Percentiles rank a stretch among this genome's conserved stretches.
phyloP scores from a whole-genome alignment of 2,888 invertebrate species.

The Petrolisthes manimaculis region DNA sequence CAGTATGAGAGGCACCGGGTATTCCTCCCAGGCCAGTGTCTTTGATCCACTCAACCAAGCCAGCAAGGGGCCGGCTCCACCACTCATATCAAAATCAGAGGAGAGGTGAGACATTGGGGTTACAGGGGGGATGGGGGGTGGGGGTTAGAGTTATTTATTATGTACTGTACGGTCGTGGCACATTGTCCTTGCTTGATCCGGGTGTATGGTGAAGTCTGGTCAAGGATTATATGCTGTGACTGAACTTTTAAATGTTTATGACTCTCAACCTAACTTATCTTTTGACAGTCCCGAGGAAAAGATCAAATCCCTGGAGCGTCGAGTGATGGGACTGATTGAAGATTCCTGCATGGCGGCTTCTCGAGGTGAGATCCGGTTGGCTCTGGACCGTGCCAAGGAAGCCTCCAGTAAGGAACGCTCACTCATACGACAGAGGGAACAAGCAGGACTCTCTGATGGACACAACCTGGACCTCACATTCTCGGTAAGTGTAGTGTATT shows the following conservation, averaged over 20 bases:
- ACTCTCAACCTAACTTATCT: no score
- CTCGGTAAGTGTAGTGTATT: conserved; percentile 76
- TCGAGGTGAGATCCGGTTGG: conserved; percentile 76
- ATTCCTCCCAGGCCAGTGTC: conserved; percentile 78
- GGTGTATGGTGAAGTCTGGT: conserved; percentile 3
- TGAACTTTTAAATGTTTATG: no score
- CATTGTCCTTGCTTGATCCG: no score
- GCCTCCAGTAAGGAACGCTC: conserved; percentile 93
- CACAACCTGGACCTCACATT: conserved; percentile 96
- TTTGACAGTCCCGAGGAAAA: conserved; percentile 87
- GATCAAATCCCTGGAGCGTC: conserved; percentile 87
- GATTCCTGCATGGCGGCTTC: conserved; percentile 84
- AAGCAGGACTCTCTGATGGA: conserved; percentile 87
- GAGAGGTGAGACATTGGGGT: conserved; percentile 73
- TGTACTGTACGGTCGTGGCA: no score
- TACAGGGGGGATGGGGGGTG: no score
- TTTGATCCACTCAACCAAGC: conserved; percentile 85
- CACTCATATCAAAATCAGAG: conserved; percentile 80
- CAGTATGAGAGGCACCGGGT: conserved; percentile 95
- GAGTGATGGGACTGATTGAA: conserved; percentile 90
- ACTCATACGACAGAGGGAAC: conserved; percentile 90
- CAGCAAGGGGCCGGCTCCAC: conserved; percentile 73
- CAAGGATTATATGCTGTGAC: not conserved
- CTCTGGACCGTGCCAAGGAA: conserved; percentile 94
- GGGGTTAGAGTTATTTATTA: no score